A percentile compares a stretch with the other conserved stretches of the same genome.
These are phyloP conservation scores for Diarsia dahlii DNA, from an alignment of 2,888 invertebrate genomes.

Conservation along the genomic window DNA sequence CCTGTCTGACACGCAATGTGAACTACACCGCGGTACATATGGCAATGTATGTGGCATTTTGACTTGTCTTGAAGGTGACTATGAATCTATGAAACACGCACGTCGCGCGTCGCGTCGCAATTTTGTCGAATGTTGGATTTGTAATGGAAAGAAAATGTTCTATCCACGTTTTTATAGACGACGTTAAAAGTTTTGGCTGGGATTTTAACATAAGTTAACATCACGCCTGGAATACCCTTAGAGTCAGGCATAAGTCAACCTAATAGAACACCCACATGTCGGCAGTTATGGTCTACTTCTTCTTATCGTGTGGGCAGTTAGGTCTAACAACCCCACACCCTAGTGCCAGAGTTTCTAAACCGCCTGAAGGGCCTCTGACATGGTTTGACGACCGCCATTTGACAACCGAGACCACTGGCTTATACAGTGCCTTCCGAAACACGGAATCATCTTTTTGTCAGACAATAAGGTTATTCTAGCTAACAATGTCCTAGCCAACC, in stretches of 20 bases:
- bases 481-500: too few species aligned
- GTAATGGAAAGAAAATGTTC: background rate
- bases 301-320: too few species aligned
- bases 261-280: too few species aligned
- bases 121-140: background rate
- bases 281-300: background rate
- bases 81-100: background rate
- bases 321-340: too few species aligned
- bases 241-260: too few species aligned
- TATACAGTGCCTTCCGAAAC: too few species aligned
- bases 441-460: too few species aligned
- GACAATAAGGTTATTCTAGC: too few species aligned
- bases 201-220: background rate
- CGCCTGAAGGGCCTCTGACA: too few species aligned
- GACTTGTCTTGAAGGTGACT: constrained; percentile 13
- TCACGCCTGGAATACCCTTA: background rate
- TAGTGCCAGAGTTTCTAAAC: too few species aligned
- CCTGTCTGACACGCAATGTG: constrained; percentile 55
- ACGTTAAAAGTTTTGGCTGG: background rate
- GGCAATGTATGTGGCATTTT: constrained; percentile 16
- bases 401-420: too few species aligned
- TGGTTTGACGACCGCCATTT: too few species aligned
- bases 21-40: constrained; percentile 17
- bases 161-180: background rate
- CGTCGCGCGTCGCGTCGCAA: background rate